phyloP scores from a whole-genome alignment of 2,888 invertebrate genomes.

The Apotomis turbidana region DNA sequence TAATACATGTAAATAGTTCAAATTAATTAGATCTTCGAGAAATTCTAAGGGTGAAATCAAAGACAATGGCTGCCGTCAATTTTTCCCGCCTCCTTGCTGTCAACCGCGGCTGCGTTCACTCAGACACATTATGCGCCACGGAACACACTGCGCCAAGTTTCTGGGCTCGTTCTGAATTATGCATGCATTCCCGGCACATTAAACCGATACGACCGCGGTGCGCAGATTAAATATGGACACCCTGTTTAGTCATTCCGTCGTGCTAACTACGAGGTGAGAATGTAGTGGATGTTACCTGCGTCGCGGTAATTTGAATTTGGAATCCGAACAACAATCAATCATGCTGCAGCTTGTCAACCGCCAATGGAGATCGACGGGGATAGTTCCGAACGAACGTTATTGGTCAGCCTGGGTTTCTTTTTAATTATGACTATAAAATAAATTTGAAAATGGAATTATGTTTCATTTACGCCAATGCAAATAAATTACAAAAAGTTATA shows the following conservation, averaged over 20 bases:
- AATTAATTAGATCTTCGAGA: not conserved
- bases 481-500: not conserved
- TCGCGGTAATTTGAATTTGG: constrained; percentile 37
- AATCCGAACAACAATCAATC: constrained; percentile 36
- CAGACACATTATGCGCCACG: constrained; percentile 56
- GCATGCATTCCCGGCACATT: constrained; percentile 66
- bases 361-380: constrained; percentile 5
- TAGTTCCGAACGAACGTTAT: constrained; percentile 2
- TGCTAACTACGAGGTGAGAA: constrained; percentile 61
- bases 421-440: not conserved
- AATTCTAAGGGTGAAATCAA: not conserved
- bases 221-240: constrained; percentile 70
- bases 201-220: constrained; percentile 63
- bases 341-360: constrained; percentile 21
- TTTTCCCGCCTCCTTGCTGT: constrained; percentile 41
- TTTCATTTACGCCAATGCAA: not conserved
- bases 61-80: constrained; percentile 17
- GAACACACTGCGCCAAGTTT: constrained; percentile 56
- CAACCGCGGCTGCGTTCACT: constrained; percentile 49
- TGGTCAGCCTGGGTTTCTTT: not conserved
- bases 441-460: not conserved
- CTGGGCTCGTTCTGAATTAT: constrained; percentile 59
- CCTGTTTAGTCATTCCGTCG: constrained; percentile 67
- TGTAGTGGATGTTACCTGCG: constrained; percentile 45
- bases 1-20: not conserved